These are phyloP conservation scores for Parotia lawesii DNA, from an alignment of 2,113 vertebrate species.

Conservation along the genomic window DNA sequence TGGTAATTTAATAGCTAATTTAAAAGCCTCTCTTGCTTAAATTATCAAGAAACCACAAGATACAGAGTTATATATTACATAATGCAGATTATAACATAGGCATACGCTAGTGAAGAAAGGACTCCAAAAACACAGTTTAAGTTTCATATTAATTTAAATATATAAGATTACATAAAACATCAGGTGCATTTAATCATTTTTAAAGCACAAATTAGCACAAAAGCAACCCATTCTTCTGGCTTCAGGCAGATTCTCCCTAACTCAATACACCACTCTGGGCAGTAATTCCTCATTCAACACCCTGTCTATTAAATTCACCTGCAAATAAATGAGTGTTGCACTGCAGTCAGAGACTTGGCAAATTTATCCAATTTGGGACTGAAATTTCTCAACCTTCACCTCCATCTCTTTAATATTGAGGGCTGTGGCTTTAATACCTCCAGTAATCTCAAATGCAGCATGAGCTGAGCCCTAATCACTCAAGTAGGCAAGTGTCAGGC, in stretches of 20 bases:
- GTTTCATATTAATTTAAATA: constrained; percentile 20
- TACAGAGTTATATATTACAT: neutral
- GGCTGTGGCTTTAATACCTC: neutral
- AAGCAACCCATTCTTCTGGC: constrained; percentile 11
- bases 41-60: constrained; percentile 46
- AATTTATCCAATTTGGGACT: constrained; percentile 31
- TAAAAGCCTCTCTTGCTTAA: constrained; percentile 34
- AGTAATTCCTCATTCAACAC: constrained; percentile 37
- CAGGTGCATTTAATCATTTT: constrained; percentile 30
- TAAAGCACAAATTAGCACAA: constrained; percentile 22
- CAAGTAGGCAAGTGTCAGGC: neutral
- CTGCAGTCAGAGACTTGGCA: neutral
- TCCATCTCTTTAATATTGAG: neutral
- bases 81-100: neutral
- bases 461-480: neutral
- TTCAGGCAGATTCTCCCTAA: neutral
- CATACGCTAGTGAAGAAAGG: neutral
- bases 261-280: neutral
- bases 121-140: neutral
- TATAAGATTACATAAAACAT: neutral
- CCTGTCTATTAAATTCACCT: constrained; percentile 43
- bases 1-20: constrained; percentile 65
- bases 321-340: constrained; percentile 21
- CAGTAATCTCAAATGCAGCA: neutral
- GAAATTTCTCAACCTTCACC: constrained; percentile 18